Conservation (phyloP, 2,113 vertebrate species). For the Phaethon lepturus region DNA sequence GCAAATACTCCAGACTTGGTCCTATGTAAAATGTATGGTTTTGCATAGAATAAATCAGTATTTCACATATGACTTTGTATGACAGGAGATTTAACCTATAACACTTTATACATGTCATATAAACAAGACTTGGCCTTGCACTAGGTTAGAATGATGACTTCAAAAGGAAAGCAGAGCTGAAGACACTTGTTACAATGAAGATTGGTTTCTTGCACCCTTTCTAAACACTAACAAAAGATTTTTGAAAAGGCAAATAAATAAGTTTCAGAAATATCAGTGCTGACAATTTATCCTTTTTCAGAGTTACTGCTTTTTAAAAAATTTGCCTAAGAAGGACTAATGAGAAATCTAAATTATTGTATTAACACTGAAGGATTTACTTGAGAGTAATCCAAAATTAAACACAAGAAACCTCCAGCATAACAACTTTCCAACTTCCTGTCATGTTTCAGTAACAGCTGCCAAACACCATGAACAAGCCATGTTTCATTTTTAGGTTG, state of each 20-base stretch:
- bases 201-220: not conserved
- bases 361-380: not conserved
- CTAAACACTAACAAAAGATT: not conserved
- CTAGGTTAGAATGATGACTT: not conserved
- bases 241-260: not conserved
- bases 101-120: not conserved
- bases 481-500: not conserved
- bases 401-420: not conserved
- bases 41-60: not conserved
- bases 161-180: not conserved
- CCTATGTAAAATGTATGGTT: not conserved
- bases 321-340: not conserved
- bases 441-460: not conserved
- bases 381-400: constrained; percentile 6
- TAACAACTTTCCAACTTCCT: not conserved
- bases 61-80: not conserved
- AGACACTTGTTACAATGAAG: not conserved
- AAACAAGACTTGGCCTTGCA: not conserved
- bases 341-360: not conserved
- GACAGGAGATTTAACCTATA: not conserved
- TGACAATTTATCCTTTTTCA: not conserved
- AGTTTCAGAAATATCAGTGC: not conserved
- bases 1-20: not conserved
- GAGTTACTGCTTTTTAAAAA: not conserved
- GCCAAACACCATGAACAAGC: not conserved